Conservation (phyloP, 2,888 invertebrate genomes). For the Epirrhoe tristata region DNA sequence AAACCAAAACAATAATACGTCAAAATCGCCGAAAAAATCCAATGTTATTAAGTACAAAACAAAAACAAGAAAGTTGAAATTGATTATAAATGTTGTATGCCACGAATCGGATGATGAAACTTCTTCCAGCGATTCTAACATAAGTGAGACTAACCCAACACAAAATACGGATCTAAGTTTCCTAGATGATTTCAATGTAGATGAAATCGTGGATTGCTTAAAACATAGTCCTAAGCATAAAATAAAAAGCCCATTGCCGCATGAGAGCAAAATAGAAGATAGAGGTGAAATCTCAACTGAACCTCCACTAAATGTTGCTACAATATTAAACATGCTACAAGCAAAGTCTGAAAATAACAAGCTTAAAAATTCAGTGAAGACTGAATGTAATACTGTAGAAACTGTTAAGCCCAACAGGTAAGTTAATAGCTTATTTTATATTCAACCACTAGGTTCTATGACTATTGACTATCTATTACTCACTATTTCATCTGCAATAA, state of each 20-base stretch:
- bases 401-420: slow-evolving; percentile 11
- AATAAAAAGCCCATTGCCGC: slow-evolving; percentile 15
- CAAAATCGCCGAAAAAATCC: slow-evolving; percentile 20
- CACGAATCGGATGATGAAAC: slow-evolving; percentile 38
- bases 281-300: slow-evolving; percentile 8
- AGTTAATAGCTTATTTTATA: not conserved
- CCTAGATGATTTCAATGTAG: slow-evolving; percentile 70
- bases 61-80: slow-evolving; percentile 55
- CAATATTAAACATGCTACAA: slow-evolving; percentile 13
- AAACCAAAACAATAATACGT: slow-evolving; percentile 30
- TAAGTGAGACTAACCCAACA: slow-evolving; percentile 17
- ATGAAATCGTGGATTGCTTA: slow-evolving; percentile 68
- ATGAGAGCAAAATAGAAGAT: slow-evolving; percentile 22
- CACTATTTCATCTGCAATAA: too few species aligned
- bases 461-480: not conserved
- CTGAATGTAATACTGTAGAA: slow-evolving; percentile 14
- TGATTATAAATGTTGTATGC: slow-evolving; percentile 60
- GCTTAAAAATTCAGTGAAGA: slow-evolving; percentile 5
- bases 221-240: slow-evolving; percentile 44
- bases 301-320: slow-evolving; percentile 9
- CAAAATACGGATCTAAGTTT: slow-evolving; percentile 63
- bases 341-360: slow-evolving; percentile 20
- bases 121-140: slow-evolving; percentile 31
- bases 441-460: not conserved
- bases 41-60: slow-evolving; percentile 36